A percentile compares a stretch with the other conserved stretches of the same genome.
Conservation (phyloP, 92 coral and sea anemone genomes). For the Porites evermanni region DNA sequence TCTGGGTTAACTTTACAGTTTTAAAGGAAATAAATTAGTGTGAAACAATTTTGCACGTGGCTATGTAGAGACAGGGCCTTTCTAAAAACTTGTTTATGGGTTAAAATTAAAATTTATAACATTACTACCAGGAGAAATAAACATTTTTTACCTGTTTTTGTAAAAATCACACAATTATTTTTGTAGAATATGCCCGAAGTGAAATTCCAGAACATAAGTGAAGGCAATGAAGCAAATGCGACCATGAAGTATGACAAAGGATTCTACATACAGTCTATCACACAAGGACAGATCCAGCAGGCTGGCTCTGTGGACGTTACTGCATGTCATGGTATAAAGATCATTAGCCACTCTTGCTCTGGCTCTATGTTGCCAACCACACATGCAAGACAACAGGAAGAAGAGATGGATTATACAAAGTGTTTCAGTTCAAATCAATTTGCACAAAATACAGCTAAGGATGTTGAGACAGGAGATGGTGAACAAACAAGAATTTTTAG, state of each 20-base stretch:
- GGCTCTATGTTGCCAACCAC: background rate
- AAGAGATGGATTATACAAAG: slow-evolving; percentile 38
- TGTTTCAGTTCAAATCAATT: slow-evolving; percentile 24
- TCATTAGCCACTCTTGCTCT: background rate
- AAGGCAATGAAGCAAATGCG: background rate
- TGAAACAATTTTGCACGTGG: too few species aligned
- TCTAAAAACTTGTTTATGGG: too few species aligned
- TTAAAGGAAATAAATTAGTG: too few species aligned
- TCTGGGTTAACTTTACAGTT: too few species aligned
- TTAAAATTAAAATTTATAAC: too few species aligned
- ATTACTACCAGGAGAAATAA: too few species aligned
- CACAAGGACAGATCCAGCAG: background rate
- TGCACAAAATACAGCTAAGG: background rate
- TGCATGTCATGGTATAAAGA: background rate
- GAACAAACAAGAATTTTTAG: background rate
- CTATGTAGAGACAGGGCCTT: too few species aligned
- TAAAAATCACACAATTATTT: background rate
- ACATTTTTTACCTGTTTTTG: background rate
- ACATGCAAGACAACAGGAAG: background rate
- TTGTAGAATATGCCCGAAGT: slow-evolving; percentile 30
- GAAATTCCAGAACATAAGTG: slow-evolving; percentile 1
- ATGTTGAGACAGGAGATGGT: background rate
- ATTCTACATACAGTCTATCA: background rate
- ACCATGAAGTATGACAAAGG: background rate
- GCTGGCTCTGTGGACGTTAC: background rate